phyloP scores from a whole-genome alignment of 1,140 invertebrate genomes.

The Temnothorax nylanderi region DNA sequence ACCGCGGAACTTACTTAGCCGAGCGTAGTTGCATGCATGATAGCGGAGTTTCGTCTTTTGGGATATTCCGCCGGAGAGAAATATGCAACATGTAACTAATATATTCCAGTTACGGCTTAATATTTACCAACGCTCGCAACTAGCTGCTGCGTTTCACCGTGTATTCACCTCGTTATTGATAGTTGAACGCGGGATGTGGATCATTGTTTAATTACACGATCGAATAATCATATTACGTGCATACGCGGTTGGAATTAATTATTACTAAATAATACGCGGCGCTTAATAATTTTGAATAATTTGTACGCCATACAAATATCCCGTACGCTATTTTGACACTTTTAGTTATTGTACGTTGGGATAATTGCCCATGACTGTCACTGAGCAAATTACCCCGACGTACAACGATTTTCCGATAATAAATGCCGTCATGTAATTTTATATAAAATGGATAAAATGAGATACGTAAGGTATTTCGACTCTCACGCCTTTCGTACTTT shows the following conservation, averaged over 20 bases:
- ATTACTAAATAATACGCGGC: slow-evolving; percentile 48
- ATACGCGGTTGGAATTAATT: slow-evolving; percentile 45
- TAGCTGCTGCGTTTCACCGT: neutral
- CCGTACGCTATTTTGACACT: slow-evolving; percentile 52
- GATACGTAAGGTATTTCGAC: neutral
- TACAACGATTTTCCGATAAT: neutral
- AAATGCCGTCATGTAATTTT: neutral
- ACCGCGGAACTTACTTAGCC: slow-evolving; percentile 43
- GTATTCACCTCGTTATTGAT: slow-evolving; percentile 31
- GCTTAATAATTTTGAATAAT: slow-evolving; percentile 62
- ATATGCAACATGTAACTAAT: slow-evolving; percentile 13
- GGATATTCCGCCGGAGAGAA: slow-evolving; percentile 8
- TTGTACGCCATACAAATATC: slow-evolving; percentile 47
- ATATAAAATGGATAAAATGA: neutral
- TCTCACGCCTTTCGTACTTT: neutral
- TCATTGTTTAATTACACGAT: slow-evolving; percentile 57
- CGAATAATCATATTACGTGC: slow-evolving; percentile 50
- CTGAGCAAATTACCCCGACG: neutral
- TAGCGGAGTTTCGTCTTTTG: slow-evolving; percentile 32
- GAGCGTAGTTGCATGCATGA: slow-evolving; percentile 17
- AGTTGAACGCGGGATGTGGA: slow-evolving; percentile 36
- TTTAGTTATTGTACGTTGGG: slow-evolving; percentile 32
- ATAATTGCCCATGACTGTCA: slow-evolving; percentile 27
- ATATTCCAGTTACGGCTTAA: slow-evolving; percentile 13
- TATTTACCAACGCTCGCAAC: slow-evolving; percentile 11